Base-by-base conservation (phyloP, 92 coral and sea anemone species). In the Nematostella vectensis region DNA sequence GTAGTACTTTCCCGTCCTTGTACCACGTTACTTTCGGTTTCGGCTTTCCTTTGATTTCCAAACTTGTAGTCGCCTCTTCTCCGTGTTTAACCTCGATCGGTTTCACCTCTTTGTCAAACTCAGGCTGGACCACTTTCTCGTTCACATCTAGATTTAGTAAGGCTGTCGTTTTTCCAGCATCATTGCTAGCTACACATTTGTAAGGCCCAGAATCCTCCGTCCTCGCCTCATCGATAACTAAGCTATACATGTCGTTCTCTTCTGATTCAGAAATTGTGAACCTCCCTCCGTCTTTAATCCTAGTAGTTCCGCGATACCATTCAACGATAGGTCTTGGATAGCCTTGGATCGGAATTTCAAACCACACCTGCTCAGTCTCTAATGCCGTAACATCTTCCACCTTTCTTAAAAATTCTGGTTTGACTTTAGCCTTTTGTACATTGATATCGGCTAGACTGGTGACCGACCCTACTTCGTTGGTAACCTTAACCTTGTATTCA, bases 1-100 rank as follows among this genome's bases (percentile, higher is more conserved):
- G 78, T 2, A 91, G 59, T 3, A 47, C 82, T 17, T 55, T 57
- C 31, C 89, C 96, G 42, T 86, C 93, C 63, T 77, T 88, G 81
- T 81, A 91, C 99, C 99, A 93, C 33, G 91, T 79, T 6, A 93
- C 75, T 31, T 83, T 75, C 4, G 99, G 96, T 57, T 59, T 74
- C 0, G 99, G 99, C 58, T 72, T 87, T 18, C 96, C 96, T 24
- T 72, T 82, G 43, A 87, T 70, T 20, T 43, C 67, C 19, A 73
- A 88, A 26, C 64, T 56, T 0, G 76, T 67, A 17, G 70, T 79
- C 31, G 73, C 36, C 30, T 93, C 94, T 21, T 63, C 72, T 21
- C 89, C 89, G 56, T 93, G 93, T 15, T 55, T 57, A 39, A 74
- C 67, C 21, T 31, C 63, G 23, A 80, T 69, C 6, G 83, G 77